phyloP scores from a whole-genome alignment of 1,140 invertebrate species.

The Trigoniulus corallinus region DNA sequence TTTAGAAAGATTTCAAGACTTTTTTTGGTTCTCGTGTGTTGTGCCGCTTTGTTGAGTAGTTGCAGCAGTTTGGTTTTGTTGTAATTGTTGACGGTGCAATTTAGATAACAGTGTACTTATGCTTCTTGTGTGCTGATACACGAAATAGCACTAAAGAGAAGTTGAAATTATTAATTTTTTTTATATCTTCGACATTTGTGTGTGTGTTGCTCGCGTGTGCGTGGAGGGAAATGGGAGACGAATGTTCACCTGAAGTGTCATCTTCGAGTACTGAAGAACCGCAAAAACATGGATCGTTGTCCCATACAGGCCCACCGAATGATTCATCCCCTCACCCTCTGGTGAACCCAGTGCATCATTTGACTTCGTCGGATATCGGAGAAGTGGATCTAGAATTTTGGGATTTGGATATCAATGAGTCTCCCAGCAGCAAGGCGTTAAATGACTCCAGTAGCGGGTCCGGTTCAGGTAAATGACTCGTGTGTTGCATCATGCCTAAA shows the following conservation, averaged over 20 bases:
- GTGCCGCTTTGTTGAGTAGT: too few relatives aligned
- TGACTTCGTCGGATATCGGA: constrained; percentile 37
- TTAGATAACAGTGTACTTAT: too few relatives aligned
- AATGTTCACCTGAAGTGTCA: constrained; percentile 53
- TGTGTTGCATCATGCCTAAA: too few relatives aligned
- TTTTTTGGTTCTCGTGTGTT: too few relatives aligned
- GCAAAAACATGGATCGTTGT: constrained; percentile 22
- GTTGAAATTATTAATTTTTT: too few relatives aligned
- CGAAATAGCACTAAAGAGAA: too few relatives aligned
- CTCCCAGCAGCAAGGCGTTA: constrained; percentile 14
- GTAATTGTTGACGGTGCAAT: too few relatives aligned
- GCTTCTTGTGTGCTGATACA: too few relatives aligned
- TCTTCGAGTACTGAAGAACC: constrained; percentile 31
- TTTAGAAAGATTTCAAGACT: too few relatives aligned
- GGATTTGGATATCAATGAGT: constrained; percentile 43
- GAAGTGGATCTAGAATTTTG: constrained; percentile 62
- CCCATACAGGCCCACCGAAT: constrained; percentile 16
- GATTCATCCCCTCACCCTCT: background rate
- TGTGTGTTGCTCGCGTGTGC: too few relatives aligned
- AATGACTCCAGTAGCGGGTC: constrained; percentile 4
- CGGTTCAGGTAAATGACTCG: constrained; percentile 12
- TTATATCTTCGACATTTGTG: too few relatives aligned
- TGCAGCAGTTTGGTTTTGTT: too few relatives aligned
- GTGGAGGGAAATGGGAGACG: constrained; percentile 43
- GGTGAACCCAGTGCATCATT: constrained; percentile 16